These are phyloP conservation scores for Schizotus pectinicornis DNA, from an alignment of 2,888 invertebrate genomes.

Conservation along the genomic window DNA sequence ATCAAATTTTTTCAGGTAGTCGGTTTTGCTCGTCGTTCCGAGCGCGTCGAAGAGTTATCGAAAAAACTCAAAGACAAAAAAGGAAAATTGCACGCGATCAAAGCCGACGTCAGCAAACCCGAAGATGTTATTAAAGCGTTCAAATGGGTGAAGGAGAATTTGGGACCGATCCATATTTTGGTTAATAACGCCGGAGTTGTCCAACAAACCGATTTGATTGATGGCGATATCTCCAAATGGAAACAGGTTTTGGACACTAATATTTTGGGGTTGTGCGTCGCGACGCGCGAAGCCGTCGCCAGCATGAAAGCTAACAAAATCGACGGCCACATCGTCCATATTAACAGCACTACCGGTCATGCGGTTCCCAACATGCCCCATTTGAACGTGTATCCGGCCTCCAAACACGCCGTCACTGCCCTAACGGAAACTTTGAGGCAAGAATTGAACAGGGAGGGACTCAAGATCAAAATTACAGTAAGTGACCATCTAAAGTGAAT, in stretches of 20 bases:
- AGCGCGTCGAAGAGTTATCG: conserved; percentile 4
- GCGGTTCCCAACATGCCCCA: neutral
- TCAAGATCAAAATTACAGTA: conserved; percentile 21
- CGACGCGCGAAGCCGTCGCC: conserved; percentile 21
- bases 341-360: conserved; percentile 25
- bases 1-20: conserved; percentile 10
- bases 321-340: conserved; percentile 22
- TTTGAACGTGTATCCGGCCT: conserved; percentile 11
- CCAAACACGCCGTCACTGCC: conserved; percentile 19
- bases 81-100: conserved; percentile 11
- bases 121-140: conserved; percentile 8
- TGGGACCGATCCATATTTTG: conserved; percentile 6
- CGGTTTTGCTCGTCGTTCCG: conserved; percentile 8
- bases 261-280: conserved; percentile 10
- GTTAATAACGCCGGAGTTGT: conserved; percentile 7
- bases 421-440: conserved; percentile 3
- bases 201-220: conserved; percentile 19
- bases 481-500: neutral
- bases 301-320: conserved; percentile 16
- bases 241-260: conserved; percentile 29
- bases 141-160: neutral
- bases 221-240: conserved; percentile 34
- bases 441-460: neutral
- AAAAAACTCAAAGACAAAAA: neutral
- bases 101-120: conserved; percentile 3